phyloP scores from a whole-genome alignment of 2,797 vertebrate species.

The Oophaga sylvatica region DNA sequence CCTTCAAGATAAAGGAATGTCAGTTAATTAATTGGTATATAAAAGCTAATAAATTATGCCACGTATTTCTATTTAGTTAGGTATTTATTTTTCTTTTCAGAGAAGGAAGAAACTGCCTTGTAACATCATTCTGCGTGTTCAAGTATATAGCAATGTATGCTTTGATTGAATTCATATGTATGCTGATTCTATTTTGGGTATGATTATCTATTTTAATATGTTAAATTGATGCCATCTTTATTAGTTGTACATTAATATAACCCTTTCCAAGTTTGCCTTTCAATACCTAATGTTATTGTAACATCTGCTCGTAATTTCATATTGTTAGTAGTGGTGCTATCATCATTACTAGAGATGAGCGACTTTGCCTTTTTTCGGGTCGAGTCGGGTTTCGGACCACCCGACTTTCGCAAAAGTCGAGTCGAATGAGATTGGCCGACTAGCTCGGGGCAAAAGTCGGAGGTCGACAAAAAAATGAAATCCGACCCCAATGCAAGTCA shows the following conservation, averaged over 20 bases:
- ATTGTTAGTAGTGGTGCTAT: too few relatives aligned
- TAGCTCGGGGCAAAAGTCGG: too few relatives aligned
- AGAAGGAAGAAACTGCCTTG: constrained; percentile 73
- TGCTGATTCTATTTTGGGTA: constrained; percentile 72
- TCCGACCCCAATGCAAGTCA: too few relatives aligned
- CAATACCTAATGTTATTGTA: neutral
- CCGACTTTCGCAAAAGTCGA: too few relatives aligned
- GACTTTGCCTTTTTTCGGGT: too few relatives aligned
- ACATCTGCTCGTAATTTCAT: too few relatives aligned
- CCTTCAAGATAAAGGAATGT: too few relatives aligned
- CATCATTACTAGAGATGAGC: too few relatives aligned
- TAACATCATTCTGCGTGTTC: constrained; percentile 72
- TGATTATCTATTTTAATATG: constrained; percentile 19
- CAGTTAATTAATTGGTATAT: neutral
- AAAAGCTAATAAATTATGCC: neutral
- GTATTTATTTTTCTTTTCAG: constrained; percentile 59
- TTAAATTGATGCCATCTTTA: neutral
- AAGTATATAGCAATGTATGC: constrained; percentile 72
- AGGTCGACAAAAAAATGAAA: too few relatives aligned
- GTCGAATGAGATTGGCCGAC: too few relatives aligned
- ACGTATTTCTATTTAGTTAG: neutral
- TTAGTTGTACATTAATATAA: neutral
- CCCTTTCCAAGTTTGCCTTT: neutral
- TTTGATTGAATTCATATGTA: constrained; percentile 67
- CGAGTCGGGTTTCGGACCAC: too few relatives aligned